Evolutionary conservation across 2,888 invertebrate genomes (phyloP), one percentile per base, ranked within the genome.

Genomic region (Erebia ligea): DNA sequence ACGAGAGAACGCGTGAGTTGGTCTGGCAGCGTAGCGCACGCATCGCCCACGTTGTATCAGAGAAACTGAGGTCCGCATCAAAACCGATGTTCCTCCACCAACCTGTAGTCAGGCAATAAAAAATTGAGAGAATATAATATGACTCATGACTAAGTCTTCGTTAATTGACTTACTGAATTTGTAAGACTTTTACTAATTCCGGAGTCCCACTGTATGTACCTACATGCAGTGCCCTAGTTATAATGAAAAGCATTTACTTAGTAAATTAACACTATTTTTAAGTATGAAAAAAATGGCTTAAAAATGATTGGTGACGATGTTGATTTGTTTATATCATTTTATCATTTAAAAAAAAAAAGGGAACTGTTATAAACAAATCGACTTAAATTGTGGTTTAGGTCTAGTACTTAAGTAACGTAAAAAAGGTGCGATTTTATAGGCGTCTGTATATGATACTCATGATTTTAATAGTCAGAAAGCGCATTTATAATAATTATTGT

Each of bases 21-120:
- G 95, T 97, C 61, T 97, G 97, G 97, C 95, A 95, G 79, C 94
- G 97, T 76, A 97, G 97, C 78, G 95, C 97, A 0, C 95, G 97
- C 84, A 97, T 98, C 78, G 97, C 97, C 17, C 96, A 96, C 79
- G 94, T 98, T 56, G 97, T 98, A 4, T 97, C 97, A 0, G 95
- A 96, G 84, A 97, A 97, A 89, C 91, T 98, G 54, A 95, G 89
- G 58, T 85, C 89, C 13, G 94, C 89, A 2, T 94, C 94, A 17
- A 92, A 89, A 71, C 93, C 94, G 0, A 92, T 93, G 91, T 92
- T 93, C 75, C 79, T 83, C 19, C 82, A 85, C 8, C 86, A 87
- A 64, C 81, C 79, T 42, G 84, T 86, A 34, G 82, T 76, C 11
- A 76, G 77, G 63, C 77, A 79, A 62, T 79, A 72, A 73, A 19